Evolutionary conservation across 2,113 vertebrate genomes (phyloP), one percentile per base, ranked within the genome.

Genomic region (Ceyx cyanopectus): DNA sequence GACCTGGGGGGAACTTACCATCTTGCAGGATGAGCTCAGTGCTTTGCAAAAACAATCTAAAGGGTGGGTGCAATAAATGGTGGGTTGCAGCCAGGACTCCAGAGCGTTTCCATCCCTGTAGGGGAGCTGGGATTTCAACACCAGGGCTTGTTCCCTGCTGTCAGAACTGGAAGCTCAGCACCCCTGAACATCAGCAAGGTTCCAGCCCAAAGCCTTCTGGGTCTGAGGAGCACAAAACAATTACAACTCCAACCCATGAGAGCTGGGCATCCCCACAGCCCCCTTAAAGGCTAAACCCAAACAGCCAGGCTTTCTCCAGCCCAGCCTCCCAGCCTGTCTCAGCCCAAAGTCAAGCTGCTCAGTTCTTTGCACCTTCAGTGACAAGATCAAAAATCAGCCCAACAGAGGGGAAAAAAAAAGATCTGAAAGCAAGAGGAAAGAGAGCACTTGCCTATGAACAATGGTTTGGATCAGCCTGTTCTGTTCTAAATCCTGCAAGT

Each of bases 21-120:
- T 46, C 63, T 43, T n/a, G 32, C 30, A 66, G 77, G 83, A 93
- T 94, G 90, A 96, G 92, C 83, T 96, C 93, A 94, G 93, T 26
- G 83, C 85, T 90, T 50, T 90, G 73, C 69, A 87, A 57, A 50
- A 72, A 73, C 93, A 72, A 96, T 21, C 81, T 90, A 72, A 89
- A 60, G 21, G 57, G 83, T 61, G 92, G 89, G 81, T 95, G 56
- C 81, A 92, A 73, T 14, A 27, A 50, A 57, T 94, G 58, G 84
- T 88, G 92, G 77, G 92, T 46, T 62, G 37, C 94, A 94, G 95
- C 86, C 95, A 95, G 91, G 41, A 10, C 86, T 85, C 78, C 89
- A 62, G 67, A 95, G 51, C 63, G 29, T 30, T 66, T 54, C 89
- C 81, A 93, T 40, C 92, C 91, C 96, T 91, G 70, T 15, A 90